Conservation (phyloP, 2,888 invertebrate species). For the Osmoderma eremita region DNA sequence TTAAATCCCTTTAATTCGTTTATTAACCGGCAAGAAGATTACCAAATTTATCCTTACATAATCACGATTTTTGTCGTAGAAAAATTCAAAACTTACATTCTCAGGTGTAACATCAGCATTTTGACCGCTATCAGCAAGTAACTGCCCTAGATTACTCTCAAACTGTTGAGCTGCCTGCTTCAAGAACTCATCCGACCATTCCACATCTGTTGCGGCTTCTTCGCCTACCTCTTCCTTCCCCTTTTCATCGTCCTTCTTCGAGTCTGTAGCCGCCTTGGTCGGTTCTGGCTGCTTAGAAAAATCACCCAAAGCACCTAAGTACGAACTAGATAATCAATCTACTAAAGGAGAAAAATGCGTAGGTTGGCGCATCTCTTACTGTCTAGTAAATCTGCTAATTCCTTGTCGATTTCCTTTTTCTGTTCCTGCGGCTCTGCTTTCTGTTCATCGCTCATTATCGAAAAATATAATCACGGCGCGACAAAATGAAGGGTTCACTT, state of each 20-base stretch:
- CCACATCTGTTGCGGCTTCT: conserved; percentile 57
- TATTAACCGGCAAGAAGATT: neutral
- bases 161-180: conserved; percentile 77
- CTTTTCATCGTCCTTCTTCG: conserved; percentile 54
- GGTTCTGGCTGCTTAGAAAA: conserved; percentile 63
- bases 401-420: conserved; percentile 68
- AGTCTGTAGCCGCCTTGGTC: conserved; percentile 57
- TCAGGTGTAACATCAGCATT: conserved; percentile 72
- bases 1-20: conserved; percentile 9
- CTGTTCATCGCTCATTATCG: conserved; percentile 39
- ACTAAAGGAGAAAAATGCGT: neutral
- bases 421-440: conserved; percentile 34
- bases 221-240: conserved; percentile 44
- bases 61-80: too few species aligned
- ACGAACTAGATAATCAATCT: conserved; percentile 25
- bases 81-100: conserved; percentile 56
- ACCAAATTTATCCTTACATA: too few species aligned
- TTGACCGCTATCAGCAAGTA: conserved; percentile 59
- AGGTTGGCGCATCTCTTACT: conserved; percentile 66
- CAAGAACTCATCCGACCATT: conserved; percentile 80
- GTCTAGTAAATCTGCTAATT: conserved; percentile 78
- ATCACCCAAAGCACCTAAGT: conserved; percentile 73
- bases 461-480: neutral
- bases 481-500: neutral
- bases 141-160: conserved; percentile 73